These are phyloP conservation scores for Oceanodroma tethys DNA, from an alignment of 2,113 vertebrate species.

Conservation along the genomic window DNA sequence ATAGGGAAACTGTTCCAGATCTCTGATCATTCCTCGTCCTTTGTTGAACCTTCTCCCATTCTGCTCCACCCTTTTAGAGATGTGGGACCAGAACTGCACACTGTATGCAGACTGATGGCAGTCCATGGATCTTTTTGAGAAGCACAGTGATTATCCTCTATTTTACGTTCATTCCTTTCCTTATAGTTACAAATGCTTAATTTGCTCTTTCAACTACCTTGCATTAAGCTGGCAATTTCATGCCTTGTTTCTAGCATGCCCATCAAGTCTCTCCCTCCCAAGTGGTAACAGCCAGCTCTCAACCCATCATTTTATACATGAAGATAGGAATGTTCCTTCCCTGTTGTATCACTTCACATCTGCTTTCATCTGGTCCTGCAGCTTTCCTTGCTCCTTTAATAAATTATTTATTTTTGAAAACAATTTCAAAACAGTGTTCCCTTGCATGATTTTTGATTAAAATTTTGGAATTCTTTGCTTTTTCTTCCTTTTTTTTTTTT, in stretches of 20 bases:
- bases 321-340: background rate
- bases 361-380: background rate
- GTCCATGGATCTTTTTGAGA: background rate
- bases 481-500: background rate
- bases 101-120: background rate
- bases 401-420: background rate
- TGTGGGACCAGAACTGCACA: background rate
- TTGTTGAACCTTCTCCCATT: background rate
- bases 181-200: background rate
- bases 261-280: background rate
- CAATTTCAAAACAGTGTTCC: background rate
- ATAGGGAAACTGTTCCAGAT: background rate
- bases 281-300: background rate
- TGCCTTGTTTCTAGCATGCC: background rate
- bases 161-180: background rate
- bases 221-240: background rate
- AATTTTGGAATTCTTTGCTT: background rate
- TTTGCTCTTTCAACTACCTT: background rate
- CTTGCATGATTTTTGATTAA: background rate
- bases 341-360: background rate
- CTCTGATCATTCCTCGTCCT: background rate
- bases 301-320: background rate
- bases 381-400: background rate
- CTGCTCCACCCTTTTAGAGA: background rate
- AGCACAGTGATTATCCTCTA: background rate